Base-by-base conservation (phyloP, 2,888 invertebrate genomes). In the Eulithis testata region DNA sequence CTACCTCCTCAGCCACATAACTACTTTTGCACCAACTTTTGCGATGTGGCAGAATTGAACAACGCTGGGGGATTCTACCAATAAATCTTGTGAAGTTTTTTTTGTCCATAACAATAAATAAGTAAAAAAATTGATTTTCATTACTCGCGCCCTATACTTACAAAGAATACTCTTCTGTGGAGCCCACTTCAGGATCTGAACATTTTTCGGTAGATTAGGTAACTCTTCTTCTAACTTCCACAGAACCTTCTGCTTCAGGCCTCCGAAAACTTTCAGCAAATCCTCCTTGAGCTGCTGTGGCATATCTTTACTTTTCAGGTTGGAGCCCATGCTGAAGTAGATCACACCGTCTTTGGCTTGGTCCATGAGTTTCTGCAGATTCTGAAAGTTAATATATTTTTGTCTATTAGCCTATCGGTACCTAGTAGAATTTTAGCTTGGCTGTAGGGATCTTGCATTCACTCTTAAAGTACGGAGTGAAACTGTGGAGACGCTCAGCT, bases 201-300 rank as follows among this genome's bases (percentile, higher is more conserved):
- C 86, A 71, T 93, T 93, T 31, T 81, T 77, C 0, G 90, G 88
- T 11, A 79, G 62, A 61, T 81, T 74, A 0, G 81, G 77, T 11
- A 88, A 50, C 0, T 74, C 71, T 56, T 84, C 84, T 73, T 90
- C 90, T 62, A 87, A 89, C 72, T 91, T 93, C 93, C 91, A 93
- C 1, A 94, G 53, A 0, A 93, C 88, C 1, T 83, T 86, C 66
- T 93, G 88, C 59, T 90, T 88, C 47, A 94, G 70, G 21, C 71
- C 76, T 2, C 84, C 73, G 58, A 93, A 91, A 44, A 85, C 80
- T 31, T 80, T 77, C 0, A 92, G 52, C 1, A 93, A 75, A 3
- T 70, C 66, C 0, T 73, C 66, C 36, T 79, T 77, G 3, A 76
- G 66, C 36, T 77, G 71, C 9, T 76, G 73, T 0, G 86, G 79